Evolutionary conservation across 2,888 invertebrate species (phyloP).

Genomic region (Plebejus argus): DNA sequence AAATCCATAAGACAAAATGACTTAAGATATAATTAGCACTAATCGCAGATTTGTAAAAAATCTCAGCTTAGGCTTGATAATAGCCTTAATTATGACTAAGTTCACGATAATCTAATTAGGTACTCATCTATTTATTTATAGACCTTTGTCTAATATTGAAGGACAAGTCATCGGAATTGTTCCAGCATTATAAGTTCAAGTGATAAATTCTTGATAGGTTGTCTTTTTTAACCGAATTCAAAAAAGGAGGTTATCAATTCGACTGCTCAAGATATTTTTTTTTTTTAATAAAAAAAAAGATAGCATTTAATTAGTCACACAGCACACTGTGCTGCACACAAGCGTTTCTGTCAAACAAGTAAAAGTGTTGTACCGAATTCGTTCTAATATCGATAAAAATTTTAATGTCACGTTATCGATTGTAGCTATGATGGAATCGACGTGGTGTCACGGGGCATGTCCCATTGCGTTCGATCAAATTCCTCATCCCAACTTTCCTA

Average conservation of each 20-base stretch:
- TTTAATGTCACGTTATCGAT: constrained; percentile 22
- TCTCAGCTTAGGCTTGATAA: not conserved
- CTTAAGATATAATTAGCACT: not conserved
- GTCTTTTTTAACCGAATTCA: too few relatives aligned
- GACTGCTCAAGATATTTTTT: too few relatives aligned
- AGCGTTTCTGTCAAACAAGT: constrained; percentile 23
- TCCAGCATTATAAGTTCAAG: not conserved
- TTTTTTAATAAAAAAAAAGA: too few relatives aligned
- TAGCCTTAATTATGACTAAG: not conserved
- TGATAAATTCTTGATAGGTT: not conserved
- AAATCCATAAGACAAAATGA: not conserved
- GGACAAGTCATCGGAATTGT: not conserved
- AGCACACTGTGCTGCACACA: too few relatives aligned
- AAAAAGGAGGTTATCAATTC: too few relatives aligned
- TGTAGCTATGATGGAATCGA: constrained; percentile 71
- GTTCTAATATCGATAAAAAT: constrained; percentile 32
- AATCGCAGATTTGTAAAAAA: constrained; percentile 3
- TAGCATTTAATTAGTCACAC: too few relatives aligned
- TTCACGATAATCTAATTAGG: not conserved
- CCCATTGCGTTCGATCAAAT: constrained; percentile 63
- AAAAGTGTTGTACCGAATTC: constrained; percentile 1
- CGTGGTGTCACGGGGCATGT: constrained; percentile 58
- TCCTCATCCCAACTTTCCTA: constrained; percentile 67
- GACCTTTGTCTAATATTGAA: not conserved
- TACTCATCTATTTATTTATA: not conserved